Conservation (phyloP, 1,140 invertebrate species). For the Metaphire vulgaris region DNA sequence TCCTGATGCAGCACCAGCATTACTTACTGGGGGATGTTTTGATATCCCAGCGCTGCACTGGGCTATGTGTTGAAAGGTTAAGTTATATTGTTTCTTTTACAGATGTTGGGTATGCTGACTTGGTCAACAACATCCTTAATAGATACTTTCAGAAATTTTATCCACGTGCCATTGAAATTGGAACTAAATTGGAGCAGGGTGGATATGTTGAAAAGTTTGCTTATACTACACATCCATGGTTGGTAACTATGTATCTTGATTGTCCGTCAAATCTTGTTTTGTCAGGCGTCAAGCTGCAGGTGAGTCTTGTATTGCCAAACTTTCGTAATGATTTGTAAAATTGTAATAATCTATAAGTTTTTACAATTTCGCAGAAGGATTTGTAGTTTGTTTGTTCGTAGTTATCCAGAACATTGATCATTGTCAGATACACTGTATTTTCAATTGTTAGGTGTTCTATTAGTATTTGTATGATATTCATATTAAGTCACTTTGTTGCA, state of each 20-base stretch:
- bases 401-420: no score
- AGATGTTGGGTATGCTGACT: slow-evolving; percentile 43
- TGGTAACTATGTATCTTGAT: slow-evolving; percentile 41
- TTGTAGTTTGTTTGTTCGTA: neutral
- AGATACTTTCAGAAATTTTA: slow-evolving; percentile 41
- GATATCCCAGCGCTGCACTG: no score
- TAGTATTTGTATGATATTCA: no score
- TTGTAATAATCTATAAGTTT: neutral
- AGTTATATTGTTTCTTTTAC: no score
- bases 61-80: no score
- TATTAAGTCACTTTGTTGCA: no score
- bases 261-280: slow-evolving; percentile 39
- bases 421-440: no score
- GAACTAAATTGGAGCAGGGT: slow-evolving; percentile 27
- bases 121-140: slow-evolving; percentile 39
- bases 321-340: no score
- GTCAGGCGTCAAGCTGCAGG: slow-evolving; percentile 35
- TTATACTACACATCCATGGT: slow-evolving; percentile 46
- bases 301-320: slow-evolving; percentile 16
- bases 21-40: no score
- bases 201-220: slow-evolving; percentile 38
- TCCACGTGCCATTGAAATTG: slow-evolving; percentile 35
- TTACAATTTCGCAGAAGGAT: neutral
- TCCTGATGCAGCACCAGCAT: no score
- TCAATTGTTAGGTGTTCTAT: no score